Base-by-base conservation (phyloP, 2,797 vertebrate species). In the Crocodylus rhombifer region DNA sequence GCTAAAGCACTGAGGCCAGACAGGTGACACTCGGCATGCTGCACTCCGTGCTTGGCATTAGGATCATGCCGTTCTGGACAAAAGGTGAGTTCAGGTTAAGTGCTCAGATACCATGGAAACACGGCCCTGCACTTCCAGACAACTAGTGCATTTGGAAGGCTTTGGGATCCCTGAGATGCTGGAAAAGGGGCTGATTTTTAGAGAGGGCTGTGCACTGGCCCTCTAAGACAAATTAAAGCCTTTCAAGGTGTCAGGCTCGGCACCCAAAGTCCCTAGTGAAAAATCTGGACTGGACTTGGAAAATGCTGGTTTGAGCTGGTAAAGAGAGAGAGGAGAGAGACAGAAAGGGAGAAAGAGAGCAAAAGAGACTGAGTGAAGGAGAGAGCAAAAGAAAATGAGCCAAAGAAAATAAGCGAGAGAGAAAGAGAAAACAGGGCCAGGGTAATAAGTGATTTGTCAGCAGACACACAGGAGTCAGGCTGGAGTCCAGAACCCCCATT, bases 81-180 rank as follows among this genome's bases (percentile, higher is more conserved):
- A 36, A 69, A 69, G 86, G 71, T 74, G 71, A 58, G 79, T 67
- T 26, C 12, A 86, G 86, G 69, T 10, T n/a, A 91, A 94, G 30
- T 20, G 65, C 10, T 10, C 36, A 18, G n/a, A 93, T 36, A 63
- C 95, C 88, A 94, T 92, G 93, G 96, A 42, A 93, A 94, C 88
- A 56, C 55, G 91, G 64, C 74, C 28, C 62, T 80, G 11, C 82
- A 88, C 77, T 79, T 28, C 69, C 25, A 81, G 86, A 13, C 1
- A 65, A 17, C 18, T 69, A 25, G n/a, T 51, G 91, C 91, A 93
- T 96, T 94, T 77, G 61, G 88, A 92, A 55, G 73, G 84, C 65
- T 86, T 21, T 16, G 82, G 83, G 89, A 74, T 11, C 15, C 56
- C 87, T 89, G 78, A 69, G 42, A 1, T 12, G 87, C 75, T 42